These are phyloP conservation scores for Zeuzera pyrina DNA, from an alignment of 2,888 invertebrate species.

Conservation along the genomic window DNA sequence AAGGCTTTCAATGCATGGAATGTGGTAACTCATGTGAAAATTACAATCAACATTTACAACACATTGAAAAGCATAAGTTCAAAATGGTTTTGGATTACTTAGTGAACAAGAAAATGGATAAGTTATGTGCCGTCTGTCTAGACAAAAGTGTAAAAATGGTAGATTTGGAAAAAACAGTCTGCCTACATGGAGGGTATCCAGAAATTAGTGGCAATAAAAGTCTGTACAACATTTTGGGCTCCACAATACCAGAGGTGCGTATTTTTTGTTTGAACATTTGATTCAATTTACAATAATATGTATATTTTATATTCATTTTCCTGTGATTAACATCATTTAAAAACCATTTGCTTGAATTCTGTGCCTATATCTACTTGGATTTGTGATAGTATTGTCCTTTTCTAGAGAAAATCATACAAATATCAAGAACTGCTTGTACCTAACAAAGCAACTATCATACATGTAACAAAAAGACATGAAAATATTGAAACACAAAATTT, in stretches of 20 bases:
- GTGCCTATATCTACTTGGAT: too few relatives aligned
- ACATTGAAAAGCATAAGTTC: slow-evolving; percentile 59
- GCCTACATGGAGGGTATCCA: slow-evolving; percentile 47
- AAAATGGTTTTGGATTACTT: slow-evolving; percentile 39
- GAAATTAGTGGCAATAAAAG: slow-evolving; percentile 42
- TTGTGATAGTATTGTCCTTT: neutral
- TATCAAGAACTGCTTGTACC: neutral
- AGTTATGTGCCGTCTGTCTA: slow-evolving; percentile 45
- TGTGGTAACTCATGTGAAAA: slow-evolving; percentile 30
- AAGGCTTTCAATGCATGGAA: slow-evolving; percentile 33
- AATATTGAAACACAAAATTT: neutral
- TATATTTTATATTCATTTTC: too few relatives aligned
- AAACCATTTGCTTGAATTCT: too few relatives aligned
- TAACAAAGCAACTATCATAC: neutral
- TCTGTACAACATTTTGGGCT: slow-evolving; percentile 35
- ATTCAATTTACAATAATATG: neutral
- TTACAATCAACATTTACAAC: slow-evolving; percentile 37
- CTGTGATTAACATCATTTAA: too few relatives aligned
- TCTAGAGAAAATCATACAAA: neutral
- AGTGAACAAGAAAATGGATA: slow-evolving; percentile 36
- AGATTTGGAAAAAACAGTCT: slow-evolving; percentile 34
- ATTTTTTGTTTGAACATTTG: slow-evolving; percentile 8
- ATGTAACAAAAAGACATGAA: neutral
- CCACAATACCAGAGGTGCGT: slow-evolving; percentile 53
- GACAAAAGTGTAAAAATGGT: slow-evolving; percentile 30